A percentile compares a stretch with the other conserved stretches of the same genome.
Evolutionary conservation across 2,113 vertebrate genomes (phyloP).

Genomic region (Gymnarchus niloticus): DNA sequence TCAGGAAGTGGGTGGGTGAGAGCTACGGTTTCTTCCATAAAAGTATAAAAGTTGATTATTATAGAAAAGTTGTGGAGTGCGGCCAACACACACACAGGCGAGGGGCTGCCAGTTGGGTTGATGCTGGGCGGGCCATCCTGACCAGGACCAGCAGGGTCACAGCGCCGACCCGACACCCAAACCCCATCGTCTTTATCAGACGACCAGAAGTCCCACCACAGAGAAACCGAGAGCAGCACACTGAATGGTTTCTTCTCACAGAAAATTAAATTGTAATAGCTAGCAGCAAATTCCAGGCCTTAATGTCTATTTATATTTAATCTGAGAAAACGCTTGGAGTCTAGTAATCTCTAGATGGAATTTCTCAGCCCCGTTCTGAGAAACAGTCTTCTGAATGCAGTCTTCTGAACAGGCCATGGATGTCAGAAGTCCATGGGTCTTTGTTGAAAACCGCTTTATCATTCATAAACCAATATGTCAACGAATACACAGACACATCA

Average conservation of each 20-base stretch:
- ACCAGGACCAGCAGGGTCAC: not conserved
- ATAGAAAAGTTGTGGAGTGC: constrained; percentile 14
- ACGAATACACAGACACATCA: not conserved
- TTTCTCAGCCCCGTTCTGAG: not conserved
- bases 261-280: constrained; percentile 10
- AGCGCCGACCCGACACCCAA: not conserved
- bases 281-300: constrained; percentile 2
- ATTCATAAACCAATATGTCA: not conserved
- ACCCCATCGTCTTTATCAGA: not conserved
- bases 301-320: constrained; percentile 17
- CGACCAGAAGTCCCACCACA: too few species aligned
- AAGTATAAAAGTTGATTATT: constrained; percentile 23
- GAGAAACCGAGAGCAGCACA: too few species aligned
- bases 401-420: not conserved
- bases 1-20: not conserved
- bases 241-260: not conserved
- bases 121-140: not conserved
- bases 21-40: constrained; percentile 24
- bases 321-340: constrained; percentile 14
- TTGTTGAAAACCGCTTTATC: not conserved
- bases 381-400: not conserved
- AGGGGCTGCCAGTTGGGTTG: not conserved
- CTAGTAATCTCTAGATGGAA: not conserved
- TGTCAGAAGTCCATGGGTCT: not conserved
- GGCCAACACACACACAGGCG: constrained; percentile 21